Evolutionary conservation across 2,888 invertebrate species (phyloP).

Genomic region (Dichetophora obliterata): DNA sequence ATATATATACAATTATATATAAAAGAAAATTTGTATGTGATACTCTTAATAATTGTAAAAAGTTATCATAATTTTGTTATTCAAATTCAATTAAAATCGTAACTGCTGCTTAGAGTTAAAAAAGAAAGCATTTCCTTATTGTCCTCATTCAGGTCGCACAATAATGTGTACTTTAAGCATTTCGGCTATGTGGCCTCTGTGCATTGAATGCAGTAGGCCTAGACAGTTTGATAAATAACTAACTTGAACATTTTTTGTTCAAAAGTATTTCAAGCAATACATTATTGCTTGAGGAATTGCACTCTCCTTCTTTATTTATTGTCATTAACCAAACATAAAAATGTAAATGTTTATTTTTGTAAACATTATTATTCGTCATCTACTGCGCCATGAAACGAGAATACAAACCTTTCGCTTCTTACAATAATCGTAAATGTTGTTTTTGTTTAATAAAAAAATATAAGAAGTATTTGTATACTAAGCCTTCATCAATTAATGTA

Average conservation of each 20-base stretch:
- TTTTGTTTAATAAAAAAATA: neutral
- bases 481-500: constrained; percentile 9
- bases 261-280: neutral
- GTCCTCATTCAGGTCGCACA: neutral
- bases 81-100: constrained; percentile 5
- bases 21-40: constrained; percentile 33
- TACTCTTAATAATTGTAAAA: constrained; percentile 35
- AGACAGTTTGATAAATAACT: neutral
- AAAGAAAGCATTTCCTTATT: neutral
- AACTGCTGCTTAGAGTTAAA: neutral
- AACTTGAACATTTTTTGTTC: neutral
- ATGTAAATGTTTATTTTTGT: no score
- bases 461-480: constrained; percentile 2
- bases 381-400: constrained; percentile 22
- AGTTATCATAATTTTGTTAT: constrained; percentile 20
- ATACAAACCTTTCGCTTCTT: neutral
- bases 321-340: neutral
- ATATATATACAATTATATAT: constrained; percentile 9
- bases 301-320: neutral
- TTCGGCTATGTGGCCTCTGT: neutral
- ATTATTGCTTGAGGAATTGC: neutral
- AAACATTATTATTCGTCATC: neutral
- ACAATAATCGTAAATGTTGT: neutral
- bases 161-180: neutral
- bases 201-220: neutral